Conservation (phyloP, 2,113 vertebrate species). For the Malaclemys terrapin region DNA sequence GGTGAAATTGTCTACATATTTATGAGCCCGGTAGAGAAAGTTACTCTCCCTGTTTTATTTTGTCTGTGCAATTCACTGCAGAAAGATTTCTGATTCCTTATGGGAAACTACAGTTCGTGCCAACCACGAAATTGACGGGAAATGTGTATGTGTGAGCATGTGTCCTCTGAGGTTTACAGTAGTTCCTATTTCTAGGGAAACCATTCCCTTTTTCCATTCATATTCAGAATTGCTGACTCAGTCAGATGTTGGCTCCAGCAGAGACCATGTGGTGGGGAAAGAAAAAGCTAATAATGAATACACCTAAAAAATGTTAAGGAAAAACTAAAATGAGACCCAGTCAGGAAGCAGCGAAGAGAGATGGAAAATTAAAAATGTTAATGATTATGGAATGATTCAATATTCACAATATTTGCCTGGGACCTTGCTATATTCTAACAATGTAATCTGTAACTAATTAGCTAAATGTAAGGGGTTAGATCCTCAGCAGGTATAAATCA, state of each 20-base stretch:
- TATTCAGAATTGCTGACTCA: fast-evolving
- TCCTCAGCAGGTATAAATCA: not conserved
- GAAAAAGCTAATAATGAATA: not conserved
- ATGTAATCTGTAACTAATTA: not conserved
- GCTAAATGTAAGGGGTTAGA: not conserved
- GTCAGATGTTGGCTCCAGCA: not conserved
- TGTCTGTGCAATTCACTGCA: not conserved
- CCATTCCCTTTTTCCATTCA: not conserved
- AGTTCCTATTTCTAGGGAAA: constrained; percentile 17
- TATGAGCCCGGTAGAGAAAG: not conserved
- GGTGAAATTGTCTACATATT: not conserved
- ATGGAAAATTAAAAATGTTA: not conserved
- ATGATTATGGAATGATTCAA: not conserved
- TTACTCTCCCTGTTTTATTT: not conserved
- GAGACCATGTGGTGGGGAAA: not conserved
- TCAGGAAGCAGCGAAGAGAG: not conserved
- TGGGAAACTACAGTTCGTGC: fast-evolving
- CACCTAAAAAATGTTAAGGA: not conserved
- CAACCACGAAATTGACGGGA: not conserved
- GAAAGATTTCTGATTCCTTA: not conserved
- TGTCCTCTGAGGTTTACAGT: constrained; percentile 1
- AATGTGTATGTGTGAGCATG: fast-evolving
- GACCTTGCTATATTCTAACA: not conserved
- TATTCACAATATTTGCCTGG: not conserved
- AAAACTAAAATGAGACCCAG: not conserved